Evolutionary conservation across 2,113 vertebrate genomes (phyloP), one percentile per base, ranked within the genome.

Genomic region (Vanacampus margaritifer): DNA sequence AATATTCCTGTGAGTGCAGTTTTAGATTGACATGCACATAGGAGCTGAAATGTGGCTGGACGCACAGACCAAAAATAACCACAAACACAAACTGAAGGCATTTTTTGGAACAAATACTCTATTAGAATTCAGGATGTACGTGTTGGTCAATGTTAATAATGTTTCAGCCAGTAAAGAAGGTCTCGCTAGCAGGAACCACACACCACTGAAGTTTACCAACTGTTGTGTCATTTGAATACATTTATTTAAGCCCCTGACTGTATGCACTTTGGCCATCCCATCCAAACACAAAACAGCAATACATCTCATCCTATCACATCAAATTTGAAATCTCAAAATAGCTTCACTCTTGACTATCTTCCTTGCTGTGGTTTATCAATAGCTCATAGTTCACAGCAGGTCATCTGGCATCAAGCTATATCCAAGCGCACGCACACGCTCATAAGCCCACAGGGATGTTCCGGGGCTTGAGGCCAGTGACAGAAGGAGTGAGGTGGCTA

Each of bases 401-500:
- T 81, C 75, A 78, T 24, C 46, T 78, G 78, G 73, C 69, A 63
- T 46, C 50, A 23, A 24, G 60, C 67, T 79, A 68, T 24, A 57
- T 64, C 58, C 72, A 67, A 28, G 67, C 69, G 67, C 28, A 56
- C 63, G 65, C 61, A 68, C 60, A 70, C 37, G 72, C 65, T 67
- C 71, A 37, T 50, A 76, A 64, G 68, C 7, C 57, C 24, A 70
- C 39, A 54, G 77, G 77, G 68, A 58, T 53, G 75, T 82, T 84
- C 73, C 77, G 50, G 80, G 75, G 75, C 79, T 78, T 54, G 35
- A 64, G 74, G 84, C 79, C 79, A 82, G 80, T 65, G 83, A 83
- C 84, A 88, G 84, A 88, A 85, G 84, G 83, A 82, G 53, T 63
- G 79, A 84, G 78, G 70, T 75, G 77, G 80, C 74, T 70, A 79